Conservation (phyloP, 1,140 invertebrate species). For the Cataglyphis hispanica region DNA sequence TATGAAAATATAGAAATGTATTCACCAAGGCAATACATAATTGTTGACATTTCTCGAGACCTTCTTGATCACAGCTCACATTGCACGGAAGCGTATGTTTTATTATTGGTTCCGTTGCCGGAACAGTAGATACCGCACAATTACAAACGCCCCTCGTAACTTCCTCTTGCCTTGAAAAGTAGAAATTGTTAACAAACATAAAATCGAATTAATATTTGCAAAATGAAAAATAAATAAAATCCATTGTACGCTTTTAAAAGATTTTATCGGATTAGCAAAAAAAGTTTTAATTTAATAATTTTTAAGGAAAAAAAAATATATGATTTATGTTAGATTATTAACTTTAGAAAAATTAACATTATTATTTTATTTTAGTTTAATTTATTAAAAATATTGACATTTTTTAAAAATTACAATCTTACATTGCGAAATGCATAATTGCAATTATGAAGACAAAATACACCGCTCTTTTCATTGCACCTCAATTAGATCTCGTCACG, state of each 20-base stretch:
- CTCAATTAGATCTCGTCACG: constrained; percentile 22
- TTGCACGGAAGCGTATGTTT: constrained; percentile 69
- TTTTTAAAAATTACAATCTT: constrained; percentile 8
- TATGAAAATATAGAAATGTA: neutral
- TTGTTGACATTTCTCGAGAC: constrained; percentile 65
- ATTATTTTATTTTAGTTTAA: neutral
- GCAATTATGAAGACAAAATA: constrained; percentile 33
- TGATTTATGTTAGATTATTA: neutral
- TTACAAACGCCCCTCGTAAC: constrained; percentile 59
- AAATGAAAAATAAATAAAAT: constrained; percentile 13
- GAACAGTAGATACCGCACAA: constrained; percentile 67
- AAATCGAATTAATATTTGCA: neutral
- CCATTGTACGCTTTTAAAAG: neutral
- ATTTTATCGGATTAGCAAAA: neutral
- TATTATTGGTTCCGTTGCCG: constrained; percentile 68
- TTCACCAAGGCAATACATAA: constrained; percentile 72
- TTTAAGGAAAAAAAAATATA: neutral
- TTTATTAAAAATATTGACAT: neutral
- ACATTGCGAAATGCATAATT: constrained; percentile 45
- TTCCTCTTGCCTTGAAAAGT: constrained; percentile 36
- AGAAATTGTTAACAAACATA: constrained; percentile 20
- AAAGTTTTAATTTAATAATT: constrained; percentile 15
- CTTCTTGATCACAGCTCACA: constrained; percentile 67
- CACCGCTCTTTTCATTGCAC: constrained; percentile 29
- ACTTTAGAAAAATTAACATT: neutral